phyloP scores from a whole-genome alignment of 2,113 vertebrate genomes.

The Tyto alba region DNA sequence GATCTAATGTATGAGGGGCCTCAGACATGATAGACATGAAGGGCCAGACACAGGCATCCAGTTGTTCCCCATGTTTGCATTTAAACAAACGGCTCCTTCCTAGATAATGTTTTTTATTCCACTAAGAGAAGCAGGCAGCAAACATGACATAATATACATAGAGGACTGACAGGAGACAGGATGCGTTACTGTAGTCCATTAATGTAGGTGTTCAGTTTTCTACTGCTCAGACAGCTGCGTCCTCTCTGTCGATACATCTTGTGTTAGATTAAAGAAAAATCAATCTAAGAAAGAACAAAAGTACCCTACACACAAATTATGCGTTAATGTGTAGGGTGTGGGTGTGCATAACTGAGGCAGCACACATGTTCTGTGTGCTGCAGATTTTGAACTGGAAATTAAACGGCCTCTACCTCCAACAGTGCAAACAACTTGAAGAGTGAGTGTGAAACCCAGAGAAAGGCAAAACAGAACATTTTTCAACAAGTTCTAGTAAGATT shows the following conservation, averaged over 20 bases:
- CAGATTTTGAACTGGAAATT: not conserved
- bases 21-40: not conserved
- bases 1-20: not conserved
- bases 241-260: not conserved
- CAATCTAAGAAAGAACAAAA: not conserved
- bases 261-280: not conserved
- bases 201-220: not conserved
- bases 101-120: not conserved
- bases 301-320: not conserved
- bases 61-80: not conserved
- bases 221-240: not conserved
- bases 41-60: not conserved
- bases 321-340: not conserved
- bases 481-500: not conserved
- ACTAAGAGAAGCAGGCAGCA: not conserved
- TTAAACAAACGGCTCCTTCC: not conserved
- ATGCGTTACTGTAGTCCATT: not conserved
- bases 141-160: not conserved
- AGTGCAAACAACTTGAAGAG: not conserved
- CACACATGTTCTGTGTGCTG: rapidly evolving
- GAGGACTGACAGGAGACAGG: not conserved
- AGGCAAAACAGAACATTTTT: not conserved
- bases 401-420: not conserved
- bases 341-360: not conserved
- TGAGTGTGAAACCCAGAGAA: not conserved